Conservation (phyloP, 92 coral and sea anemone species). For the Chrysogorgia sp. region DNA sequence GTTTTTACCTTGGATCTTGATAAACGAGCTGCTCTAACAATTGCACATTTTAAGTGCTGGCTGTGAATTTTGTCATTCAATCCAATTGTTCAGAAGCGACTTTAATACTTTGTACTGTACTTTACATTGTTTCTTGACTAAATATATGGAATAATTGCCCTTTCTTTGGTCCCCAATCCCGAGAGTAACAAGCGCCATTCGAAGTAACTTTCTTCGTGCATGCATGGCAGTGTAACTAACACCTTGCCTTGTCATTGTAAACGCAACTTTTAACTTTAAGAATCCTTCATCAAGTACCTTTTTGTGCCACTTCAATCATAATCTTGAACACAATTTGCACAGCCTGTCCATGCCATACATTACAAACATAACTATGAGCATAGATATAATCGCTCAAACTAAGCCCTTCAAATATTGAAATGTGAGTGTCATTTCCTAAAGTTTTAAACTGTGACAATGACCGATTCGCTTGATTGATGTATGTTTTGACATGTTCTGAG, state of each 20-base stretch:
- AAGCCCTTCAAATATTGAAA: too few species aligned
- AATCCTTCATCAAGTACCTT: conserved; percentile 22
- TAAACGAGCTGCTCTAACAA: conserved; percentile 29
- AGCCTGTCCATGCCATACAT: conserved; percentile 21
- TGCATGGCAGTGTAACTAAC: conserved; percentile 20
- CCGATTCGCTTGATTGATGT: conserved; percentile 12
- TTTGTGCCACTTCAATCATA: conserved; percentile 29
- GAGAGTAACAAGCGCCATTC: conserved; percentile 46
- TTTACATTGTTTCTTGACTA: conserved; percentile 44
- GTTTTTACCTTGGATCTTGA: conserved; percentile 26
- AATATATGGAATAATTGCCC: conserved; percentile 43
- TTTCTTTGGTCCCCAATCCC: conserved; percentile 29
- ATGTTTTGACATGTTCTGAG: conserved; percentile 9
- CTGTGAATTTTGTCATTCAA: conserved; percentile 20
- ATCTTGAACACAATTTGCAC: conserved; percentile 16
- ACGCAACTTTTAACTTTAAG: conserved; percentile 39
- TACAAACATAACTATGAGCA: conserved; percentile 28
- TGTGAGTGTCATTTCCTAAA: too few species aligned
- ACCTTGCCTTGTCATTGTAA: conserved; percentile 19
- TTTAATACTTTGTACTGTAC: conserved; percentile 22
- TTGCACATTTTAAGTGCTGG: conserved; percentile 22
- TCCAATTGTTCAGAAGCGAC: conserved; percentile 44
- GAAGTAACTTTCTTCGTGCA: conserved; percentile 54
- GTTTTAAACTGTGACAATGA: too few species aligned
- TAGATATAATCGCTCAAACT: conserved; percentile 14